phyloP scores from a whole-genome alignment of 1,140 invertebrate genomes.

The Varroa destructor region DNA sequence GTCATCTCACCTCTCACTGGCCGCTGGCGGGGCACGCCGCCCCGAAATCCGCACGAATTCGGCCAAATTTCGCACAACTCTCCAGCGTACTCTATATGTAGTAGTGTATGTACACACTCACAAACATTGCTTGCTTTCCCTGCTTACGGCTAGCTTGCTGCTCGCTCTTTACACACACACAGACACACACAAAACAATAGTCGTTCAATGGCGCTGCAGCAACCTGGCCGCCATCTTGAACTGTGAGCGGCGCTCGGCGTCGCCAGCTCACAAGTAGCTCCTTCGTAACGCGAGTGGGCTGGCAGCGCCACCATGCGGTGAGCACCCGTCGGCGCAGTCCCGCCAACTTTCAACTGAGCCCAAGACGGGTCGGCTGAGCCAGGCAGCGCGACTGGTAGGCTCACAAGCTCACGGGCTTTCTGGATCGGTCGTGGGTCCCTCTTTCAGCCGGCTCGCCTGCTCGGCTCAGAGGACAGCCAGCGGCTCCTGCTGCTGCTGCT shows the following conservation, averaged over 20 bases:
- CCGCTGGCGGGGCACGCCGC: slow-evolving; percentile 3
- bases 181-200: slow-evolving; percentile 28
- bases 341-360: too few species aligned
- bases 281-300: slow-evolving; percentile 15
- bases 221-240: slow-evolving; percentile 21
- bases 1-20: slow-evolving; percentile 17
- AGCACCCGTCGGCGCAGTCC: too few species aligned
- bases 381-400: too few species aligned
- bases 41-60: slow-evolving; percentile 5
- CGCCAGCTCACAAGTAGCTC: slow-evolving; percentile 26
- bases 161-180: slow-evolving; percentile 26
- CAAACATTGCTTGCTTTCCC: slow-evolving; percentile 12
- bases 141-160: too few species aligned
- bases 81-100: slow-evolving; percentile 19
- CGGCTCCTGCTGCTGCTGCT: too few species aligned
- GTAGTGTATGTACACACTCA: slow-evolving; percentile 24
- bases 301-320: too few species aligned
- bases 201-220: slow-evolving; percentile 26
- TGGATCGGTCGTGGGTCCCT: too few species aligned
- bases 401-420: too few species aligned
- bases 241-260: slow-evolving; percentile 23
- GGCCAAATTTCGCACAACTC: slow-evolving; percentile 18
- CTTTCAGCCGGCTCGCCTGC: too few species aligned
- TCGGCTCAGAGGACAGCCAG: too few species aligned
- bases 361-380: too few species aligned